phyloP scores from a whole-genome alignment of 2,888 invertebrate genomes.

The Trisateles emortualis region DNA sequence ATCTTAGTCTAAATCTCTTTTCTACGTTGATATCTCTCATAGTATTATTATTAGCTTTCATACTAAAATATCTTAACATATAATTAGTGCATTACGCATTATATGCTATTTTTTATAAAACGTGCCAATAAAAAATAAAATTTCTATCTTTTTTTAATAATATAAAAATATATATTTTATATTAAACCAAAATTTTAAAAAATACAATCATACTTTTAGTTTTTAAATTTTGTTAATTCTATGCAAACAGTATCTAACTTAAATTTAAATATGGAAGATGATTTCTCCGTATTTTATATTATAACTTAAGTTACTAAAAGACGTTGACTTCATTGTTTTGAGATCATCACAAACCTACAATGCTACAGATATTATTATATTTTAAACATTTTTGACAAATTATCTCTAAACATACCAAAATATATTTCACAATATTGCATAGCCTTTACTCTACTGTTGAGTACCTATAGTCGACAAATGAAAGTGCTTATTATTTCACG shows the following conservation, averaged over 20 bases:
- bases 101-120: neutral
- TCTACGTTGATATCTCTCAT: too few relatives aligned
- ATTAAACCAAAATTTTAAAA: too few relatives aligned
- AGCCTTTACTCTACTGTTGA: too few relatives aligned
- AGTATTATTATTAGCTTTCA: too few relatives aligned
- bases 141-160: too few relatives aligned
- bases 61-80: too few relatives aligned
- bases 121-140: too few relatives aligned
- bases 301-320: constrained; percentile 29
- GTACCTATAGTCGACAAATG: too few relatives aligned
- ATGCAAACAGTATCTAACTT: constrained; percentile 36
- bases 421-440: too few relatives aligned
- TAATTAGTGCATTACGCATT: neutral
- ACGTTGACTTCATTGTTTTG: constrained; percentile 41
- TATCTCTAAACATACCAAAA: neutral
- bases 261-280: constrained; percentile 21
- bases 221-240: constrained; percentile 9
- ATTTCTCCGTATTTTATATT: neutral
- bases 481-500: neutral
- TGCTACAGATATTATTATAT: constrained; percentile 19
- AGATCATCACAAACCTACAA: constrained; percentile 47
- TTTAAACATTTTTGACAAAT: constrained; percentile 22
- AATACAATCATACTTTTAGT: neutral
- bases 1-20: too few relatives aligned
- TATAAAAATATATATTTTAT: too few relatives aligned